Percentiles rank a stretch among this genome's conserved stretches.
phyloP scores from a whole-genome alignment of 2,888 invertebrate genomes.

The Cerceris rybyensis region DNA sequence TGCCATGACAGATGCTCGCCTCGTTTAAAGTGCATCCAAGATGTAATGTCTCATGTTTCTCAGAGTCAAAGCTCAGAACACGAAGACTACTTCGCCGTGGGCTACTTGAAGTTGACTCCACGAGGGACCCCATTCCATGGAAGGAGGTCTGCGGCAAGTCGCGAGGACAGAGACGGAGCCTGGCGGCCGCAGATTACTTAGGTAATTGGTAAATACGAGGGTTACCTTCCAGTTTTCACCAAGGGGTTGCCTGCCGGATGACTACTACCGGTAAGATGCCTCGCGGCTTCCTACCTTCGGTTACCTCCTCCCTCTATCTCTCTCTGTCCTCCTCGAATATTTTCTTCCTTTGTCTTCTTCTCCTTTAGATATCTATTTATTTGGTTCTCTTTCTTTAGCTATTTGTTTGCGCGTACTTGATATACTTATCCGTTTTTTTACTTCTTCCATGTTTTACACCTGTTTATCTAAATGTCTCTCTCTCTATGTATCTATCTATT shows the following conservation, averaged over 20 bases:
- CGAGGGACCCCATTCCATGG: slow-evolving; percentile 58
- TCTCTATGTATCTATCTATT: too few species aligned
- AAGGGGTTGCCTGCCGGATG: slow-evolving; percentile 71
- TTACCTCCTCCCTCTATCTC: slow-evolving; percentile 13
- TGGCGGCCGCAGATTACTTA: slow-evolving; percentile 80
- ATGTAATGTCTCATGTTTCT: slow-evolving; percentile 62
- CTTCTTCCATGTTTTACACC: too few species aligned
- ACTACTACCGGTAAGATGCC: slow-evolving; percentile 68
- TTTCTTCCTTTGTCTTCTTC: not conserved
- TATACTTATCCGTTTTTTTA: too few species aligned
- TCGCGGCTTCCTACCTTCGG: slow-evolving; percentile 55
- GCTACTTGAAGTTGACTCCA: slow-evolving; percentile 62
- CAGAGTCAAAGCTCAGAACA: slow-evolving; percentile 42
- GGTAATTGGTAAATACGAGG: slow-evolving; percentile 82
- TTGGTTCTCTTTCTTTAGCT: too few species aligned
- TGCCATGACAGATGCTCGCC: slow-evolving; percentile 35
- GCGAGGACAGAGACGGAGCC: slow-evolving; percentile 76
- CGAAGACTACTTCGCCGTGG: slow-evolving; percentile 60
- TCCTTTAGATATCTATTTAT: not conserved
- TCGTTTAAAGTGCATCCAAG: slow-evolving; percentile 45
- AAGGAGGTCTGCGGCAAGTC: slow-evolving; percentile 67
- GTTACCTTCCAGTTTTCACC: slow-evolving; percentile 75
- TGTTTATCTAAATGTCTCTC: too few species aligned
- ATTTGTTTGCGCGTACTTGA: too few species aligned
- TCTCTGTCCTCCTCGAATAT: not conserved